Evolutionary conservation across 2,888 invertebrate genomes (phyloP).

Genomic region (Drosophila subsilvestris): DNA sequence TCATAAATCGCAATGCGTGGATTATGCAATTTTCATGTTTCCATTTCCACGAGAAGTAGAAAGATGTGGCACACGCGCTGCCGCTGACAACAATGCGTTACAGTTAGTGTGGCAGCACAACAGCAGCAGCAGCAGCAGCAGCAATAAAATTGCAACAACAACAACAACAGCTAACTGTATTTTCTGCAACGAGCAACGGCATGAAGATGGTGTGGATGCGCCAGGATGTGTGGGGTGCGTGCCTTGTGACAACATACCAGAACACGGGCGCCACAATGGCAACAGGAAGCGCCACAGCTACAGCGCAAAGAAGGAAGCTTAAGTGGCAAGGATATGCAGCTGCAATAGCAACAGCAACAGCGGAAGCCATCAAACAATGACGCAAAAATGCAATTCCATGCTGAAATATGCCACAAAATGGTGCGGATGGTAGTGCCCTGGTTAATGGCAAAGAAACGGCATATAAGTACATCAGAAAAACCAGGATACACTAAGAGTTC

Average conservation of each 20-base stretch:
- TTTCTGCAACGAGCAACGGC: slow-evolving; percentile 25
- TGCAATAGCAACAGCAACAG: slow-evolving; percentile 38
- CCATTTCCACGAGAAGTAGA: slow-evolving; percentile 55
- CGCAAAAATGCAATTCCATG: slow-evolving; percentile 42
- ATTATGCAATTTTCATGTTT: slow-evolving; percentile 81
- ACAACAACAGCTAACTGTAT: slow-evolving; percentile 54
- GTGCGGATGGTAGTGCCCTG: slow-evolving; percentile 10
- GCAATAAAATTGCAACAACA: slow-evolving; percentile 36
- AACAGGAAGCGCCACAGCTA: slow-evolving; percentile 55
- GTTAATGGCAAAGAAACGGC: slow-evolving; percentile 38
- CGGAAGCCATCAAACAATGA: slow-evolving; percentile 78
- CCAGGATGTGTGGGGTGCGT: slow-evolving; percentile 9
- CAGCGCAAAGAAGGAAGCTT: slow-evolving; percentile 53
- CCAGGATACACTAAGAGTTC: slow-evolving; percentile 11
- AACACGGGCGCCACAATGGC: slow-evolving; percentile 43
- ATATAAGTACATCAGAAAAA: slow-evolving; percentile 19
- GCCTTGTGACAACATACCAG: slow-evolving; percentile 25
- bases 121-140: slow-evolving; percentile 28
- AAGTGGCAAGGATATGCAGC: slow-evolving; percentile 64
- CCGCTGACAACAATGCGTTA: slow-evolving; percentile 74
- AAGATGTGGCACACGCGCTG: slow-evolving; percentile 41
- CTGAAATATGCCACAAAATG: slow-evolving; percentile 38
- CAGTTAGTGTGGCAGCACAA: slow-evolving; percentile 43
- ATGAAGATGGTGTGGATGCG: background rate
- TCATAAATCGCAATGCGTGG: slow-evolving; percentile 81